Conservation (phyloP, 2,888 invertebrate genomes). For the Eurytoma californica region DNA sequence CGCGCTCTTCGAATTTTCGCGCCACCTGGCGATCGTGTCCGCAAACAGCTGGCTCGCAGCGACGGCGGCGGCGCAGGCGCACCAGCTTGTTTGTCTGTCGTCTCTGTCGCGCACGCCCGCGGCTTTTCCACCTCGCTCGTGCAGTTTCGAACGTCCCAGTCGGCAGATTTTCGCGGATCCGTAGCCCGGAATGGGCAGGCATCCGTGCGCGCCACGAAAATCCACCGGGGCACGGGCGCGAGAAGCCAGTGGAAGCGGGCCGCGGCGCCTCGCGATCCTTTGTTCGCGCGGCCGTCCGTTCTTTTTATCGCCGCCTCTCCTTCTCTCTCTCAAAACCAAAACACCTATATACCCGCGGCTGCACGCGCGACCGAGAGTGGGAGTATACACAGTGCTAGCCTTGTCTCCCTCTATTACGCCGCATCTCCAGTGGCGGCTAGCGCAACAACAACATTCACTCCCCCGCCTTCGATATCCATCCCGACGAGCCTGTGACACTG, state of each 20-base stretch:
- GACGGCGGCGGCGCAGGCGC: conserved; percentile 56
- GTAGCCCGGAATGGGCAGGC: too few species aligned
- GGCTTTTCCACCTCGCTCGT: neutral
- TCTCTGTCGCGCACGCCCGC: neutral
- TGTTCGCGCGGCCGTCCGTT: neutral
- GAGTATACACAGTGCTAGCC: neutral
- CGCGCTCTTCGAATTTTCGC: conserved; percentile 42
- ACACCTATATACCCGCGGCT: conserved; percentile 9
- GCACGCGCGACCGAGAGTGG: neutral
- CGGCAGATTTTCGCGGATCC: too few species aligned
- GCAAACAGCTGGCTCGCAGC: conserved; percentile 60
- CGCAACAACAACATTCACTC: conserved; percentile 16
- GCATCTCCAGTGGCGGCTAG: conserved; percentile 13
- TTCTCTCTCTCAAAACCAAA: conserved; percentile 14
- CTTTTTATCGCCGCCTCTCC: conserved; percentile 35
- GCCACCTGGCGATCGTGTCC: conserved; percentile 66
- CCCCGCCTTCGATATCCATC: too few species aligned
- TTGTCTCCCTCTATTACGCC: conserved; percentile 13
- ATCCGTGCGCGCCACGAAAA: too few species aligned
- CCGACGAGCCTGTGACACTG: too few species aligned
- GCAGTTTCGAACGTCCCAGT: neutral
- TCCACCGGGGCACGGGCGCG: too few species aligned
- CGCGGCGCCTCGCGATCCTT: neutral
- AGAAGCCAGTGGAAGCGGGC: too few species aligned
- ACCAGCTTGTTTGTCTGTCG: neutral